phyloP scores from a whole-genome alignment of 1,140 invertebrate species.

The Drosophila guanche region DNA sequence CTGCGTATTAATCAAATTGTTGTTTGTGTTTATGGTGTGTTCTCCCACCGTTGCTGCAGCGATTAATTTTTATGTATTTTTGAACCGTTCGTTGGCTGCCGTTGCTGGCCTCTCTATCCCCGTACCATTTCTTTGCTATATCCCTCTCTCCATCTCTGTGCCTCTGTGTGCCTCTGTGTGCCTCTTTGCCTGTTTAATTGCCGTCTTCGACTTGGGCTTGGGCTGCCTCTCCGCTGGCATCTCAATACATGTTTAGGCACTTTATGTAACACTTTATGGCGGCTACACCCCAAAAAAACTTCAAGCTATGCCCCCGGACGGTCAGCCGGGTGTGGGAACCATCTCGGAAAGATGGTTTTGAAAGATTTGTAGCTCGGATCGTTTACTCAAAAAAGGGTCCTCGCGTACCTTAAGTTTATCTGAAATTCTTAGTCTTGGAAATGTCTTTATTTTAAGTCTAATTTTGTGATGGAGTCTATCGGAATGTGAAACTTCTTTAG shows the following conservation, averaged over 20 bases:
- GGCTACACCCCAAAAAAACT: slow-evolving; percentile 57
- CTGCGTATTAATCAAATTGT: slow-evolving; percentile 78
- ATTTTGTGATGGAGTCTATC: not conserved
- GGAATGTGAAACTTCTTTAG: too few relatives aligned
- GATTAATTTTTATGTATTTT: slow-evolving; percentile 76
- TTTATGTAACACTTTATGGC: slow-evolving; percentile 80
- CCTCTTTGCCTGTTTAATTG: slow-evolving; percentile 67
- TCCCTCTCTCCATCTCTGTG: slow-evolving; percentile 14
- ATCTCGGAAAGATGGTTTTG: slow-evolving; percentile 34
- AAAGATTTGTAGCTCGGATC: slow-evolving; percentile 35
- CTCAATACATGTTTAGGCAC: slow-evolving; percentile 80
- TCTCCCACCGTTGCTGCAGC: slow-evolving; percentile 8
- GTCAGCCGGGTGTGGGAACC: slow-evolving; percentile 49
- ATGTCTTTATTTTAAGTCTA: slow-evolving; percentile 26
- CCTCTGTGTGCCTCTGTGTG: slow-evolving; percentile 34
- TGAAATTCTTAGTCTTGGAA: slow-evolving; percentile 3
- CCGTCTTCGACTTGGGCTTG: slow-evolving; percentile 10
- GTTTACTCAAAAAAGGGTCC: slow-evolving; percentile 19
- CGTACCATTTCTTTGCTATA: too few relatives aligned
- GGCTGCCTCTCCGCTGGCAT: slow-evolving; percentile 61
- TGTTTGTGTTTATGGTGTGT: slow-evolving; percentile 47
- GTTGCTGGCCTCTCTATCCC: slow-evolving; percentile 17
- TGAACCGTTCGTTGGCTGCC: slow-evolving; percentile 46
- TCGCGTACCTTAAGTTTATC: slow-evolving; percentile 17
- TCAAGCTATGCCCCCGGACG: slow-evolving; percentile 13